Percentiles rank a stretch among this genome's conserved stretches.
phyloP scores from a whole-genome alignment of 1,140 invertebrate species.

The Drosophila sulfurigaster region DNA sequence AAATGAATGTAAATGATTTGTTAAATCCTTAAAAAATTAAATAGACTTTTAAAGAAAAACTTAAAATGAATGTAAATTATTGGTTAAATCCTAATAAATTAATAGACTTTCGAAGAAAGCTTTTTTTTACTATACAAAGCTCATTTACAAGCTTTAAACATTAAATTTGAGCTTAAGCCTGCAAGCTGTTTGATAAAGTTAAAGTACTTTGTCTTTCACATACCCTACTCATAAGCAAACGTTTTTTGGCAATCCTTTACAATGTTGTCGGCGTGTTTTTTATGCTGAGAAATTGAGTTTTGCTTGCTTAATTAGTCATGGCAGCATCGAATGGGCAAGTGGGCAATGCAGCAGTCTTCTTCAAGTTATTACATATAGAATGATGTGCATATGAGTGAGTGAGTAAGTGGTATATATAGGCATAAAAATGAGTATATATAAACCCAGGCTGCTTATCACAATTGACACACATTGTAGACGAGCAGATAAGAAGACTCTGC shows the following conservation, averaged over 20 bases:
- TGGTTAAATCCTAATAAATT: too few species aligned
- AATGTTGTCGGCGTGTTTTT: conserved; percentile 75
- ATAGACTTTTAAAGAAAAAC: too few species aligned
- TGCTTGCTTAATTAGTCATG: conserved; percentile 79
- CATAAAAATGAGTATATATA: conserved; percentile 5
- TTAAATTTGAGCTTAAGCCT: not conserved
- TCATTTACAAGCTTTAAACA: not conserved
- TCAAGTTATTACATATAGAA: conserved; percentile 5
- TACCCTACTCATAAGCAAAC: conserved; percentile 39
- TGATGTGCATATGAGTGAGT: not conserved
- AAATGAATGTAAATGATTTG: too few species aligned
- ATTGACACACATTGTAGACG: conserved; percentile 68
- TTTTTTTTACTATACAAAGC: not conserved
- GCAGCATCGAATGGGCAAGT: conserved; percentile 26
- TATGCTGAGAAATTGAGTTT: conserved; percentile 75
- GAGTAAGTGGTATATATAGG: not conserved
- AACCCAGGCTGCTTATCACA: conserved; percentile 57
- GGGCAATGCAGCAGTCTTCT: conserved; percentile 6
- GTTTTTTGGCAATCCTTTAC: conserved; percentile 67
- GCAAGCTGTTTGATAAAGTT: not conserved
- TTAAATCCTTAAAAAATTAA: too few species aligned
- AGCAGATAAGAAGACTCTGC: conserved; percentile 40
- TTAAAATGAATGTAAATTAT: too few species aligned
- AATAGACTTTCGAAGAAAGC: not conserved
- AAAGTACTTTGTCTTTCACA: not conserved